Evolutionary conservation across 1,140 invertebrate species (phyloP).

Genomic region (Stegodyphus dumicola): DNA sequence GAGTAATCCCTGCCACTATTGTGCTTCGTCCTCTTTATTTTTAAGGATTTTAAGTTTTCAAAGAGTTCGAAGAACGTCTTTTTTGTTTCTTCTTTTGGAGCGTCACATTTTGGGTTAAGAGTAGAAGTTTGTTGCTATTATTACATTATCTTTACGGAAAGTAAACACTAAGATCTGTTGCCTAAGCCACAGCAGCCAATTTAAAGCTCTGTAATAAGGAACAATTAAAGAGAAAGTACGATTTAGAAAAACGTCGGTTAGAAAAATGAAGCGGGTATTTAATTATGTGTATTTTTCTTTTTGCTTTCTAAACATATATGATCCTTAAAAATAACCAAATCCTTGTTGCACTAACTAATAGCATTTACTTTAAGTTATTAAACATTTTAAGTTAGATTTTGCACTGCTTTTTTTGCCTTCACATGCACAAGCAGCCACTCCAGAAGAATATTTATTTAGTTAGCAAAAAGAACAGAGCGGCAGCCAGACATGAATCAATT

Average conservation of each 20-base stretch:
- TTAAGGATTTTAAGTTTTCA: slow-evolving; percentile 41
- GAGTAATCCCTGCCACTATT: slow-evolving; percentile 20
- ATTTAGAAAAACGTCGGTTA: not conserved
- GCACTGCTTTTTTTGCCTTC: no score
- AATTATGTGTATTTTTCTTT: not conserved
- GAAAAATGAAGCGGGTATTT: not conserved
- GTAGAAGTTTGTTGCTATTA: slow-evolving; percentile 40
- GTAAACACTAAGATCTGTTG: slow-evolving; percentile 38
- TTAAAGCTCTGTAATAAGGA: slow-evolving; percentile 41
- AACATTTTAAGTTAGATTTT: no score
- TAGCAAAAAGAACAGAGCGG: no score
- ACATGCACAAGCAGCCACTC: no score
- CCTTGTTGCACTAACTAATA: no score
- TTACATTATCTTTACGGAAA: slow-evolving; percentile 54
- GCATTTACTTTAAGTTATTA: no score
- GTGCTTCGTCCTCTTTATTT: slow-evolving; percentile 33
- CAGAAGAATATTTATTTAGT: no score
- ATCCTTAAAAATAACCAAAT: no score
- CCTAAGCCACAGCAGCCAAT: slow-evolving; percentile 37
- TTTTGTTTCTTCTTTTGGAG: not conserved
- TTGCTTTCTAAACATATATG: no score
- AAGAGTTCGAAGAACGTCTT: not conserved
- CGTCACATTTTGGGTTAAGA: not conserved
- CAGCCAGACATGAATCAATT: no score
- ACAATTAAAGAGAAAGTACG: not conserved